Base-by-base conservation (phyloP, 2,113 vertebrate genomes). In the Chascanopsetta lugubris region DNA sequence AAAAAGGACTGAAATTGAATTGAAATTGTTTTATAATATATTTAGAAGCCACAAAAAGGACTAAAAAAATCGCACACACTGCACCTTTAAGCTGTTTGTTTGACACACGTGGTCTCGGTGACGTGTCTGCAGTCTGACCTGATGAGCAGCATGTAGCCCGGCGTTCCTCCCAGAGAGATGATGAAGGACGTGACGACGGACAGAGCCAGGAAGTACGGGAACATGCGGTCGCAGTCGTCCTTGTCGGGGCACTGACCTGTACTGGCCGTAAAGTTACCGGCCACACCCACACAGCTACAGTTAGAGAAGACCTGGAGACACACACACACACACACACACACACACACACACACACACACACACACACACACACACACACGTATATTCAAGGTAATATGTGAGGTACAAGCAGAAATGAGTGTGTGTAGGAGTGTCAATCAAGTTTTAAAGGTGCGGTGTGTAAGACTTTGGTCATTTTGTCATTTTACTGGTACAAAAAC, bases 141-240 rank as follows among this genome's bases (percentile, higher is more conserved):
- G 74, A 98, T 92, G 32, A 98, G 94, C 26, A 98, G 59, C 79
- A 98, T 94, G 77, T 94, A 98, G 58, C 96, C 94, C 0, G 96
- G 95, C 67, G 94, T 96, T 32, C 94, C 95, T 26, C 95, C 96
- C 29, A 96, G 85, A 21, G 94, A 96, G 78, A 96, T 92, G 66
- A 93, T 94, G 38, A 95, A 98, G 34, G 95, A 96, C 3, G 93
- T 95, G 85, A 98, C 91, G 84, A 96, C 96, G 0, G 95, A 96
- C 61, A 95, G 83, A 3, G 91, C 86, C 49, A 98, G 87, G 85
- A 96, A 98, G 91, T 96, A 96, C 2, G 93, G 91, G 79, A 98
- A 96, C 90, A 92, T 94, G 80, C 82, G 88, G 72, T 94, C 85
- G 60, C 96, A 98, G 42, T 94, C 92, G 0, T 94, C 94, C 73